Evolutionary conservation across 1,140 invertebrate species (phyloP).

Genomic region (Drosophila teissieri): DNA sequence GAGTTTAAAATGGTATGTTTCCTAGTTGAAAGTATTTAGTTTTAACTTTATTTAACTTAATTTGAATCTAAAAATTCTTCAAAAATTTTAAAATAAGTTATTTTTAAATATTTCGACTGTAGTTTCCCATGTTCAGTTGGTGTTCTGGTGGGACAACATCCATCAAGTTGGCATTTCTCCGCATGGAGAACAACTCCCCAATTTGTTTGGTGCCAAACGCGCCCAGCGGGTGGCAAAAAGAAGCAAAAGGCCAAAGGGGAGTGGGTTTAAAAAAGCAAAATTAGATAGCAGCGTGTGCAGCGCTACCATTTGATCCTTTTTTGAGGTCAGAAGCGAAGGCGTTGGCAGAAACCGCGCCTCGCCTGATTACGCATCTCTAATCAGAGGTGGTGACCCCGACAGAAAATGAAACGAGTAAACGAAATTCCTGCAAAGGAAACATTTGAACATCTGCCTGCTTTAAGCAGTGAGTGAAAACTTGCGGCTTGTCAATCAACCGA

Average conservation of each 20-base stretch:
- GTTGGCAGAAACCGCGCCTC: slow-evolving; percentile 15
- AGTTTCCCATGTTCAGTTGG: slow-evolving; percentile 28
- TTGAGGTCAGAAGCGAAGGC: slow-evolving; percentile 19
- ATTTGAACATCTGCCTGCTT: slow-evolving; percentile 29
- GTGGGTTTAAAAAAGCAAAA: slow-evolving; percentile 48
- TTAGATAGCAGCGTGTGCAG: slow-evolving; percentile 68
- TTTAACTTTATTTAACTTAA: no score
- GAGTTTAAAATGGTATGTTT: no score
- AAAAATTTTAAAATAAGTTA: no score
- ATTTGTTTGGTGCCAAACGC: slow-evolving; percentile 35
- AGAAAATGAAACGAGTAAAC: no score
- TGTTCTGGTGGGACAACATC: slow-evolving; percentile 23
- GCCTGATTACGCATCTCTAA: slow-evolving; percentile 80
- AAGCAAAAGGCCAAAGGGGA: slow-evolving; percentile 31
- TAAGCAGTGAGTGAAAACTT: slow-evolving; percentile 26
- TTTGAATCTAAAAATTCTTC: neutral
- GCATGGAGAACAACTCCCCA: slow-evolving; percentile 51
- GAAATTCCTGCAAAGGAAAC: neutral
- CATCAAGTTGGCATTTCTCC: slow-evolving; percentile 34
- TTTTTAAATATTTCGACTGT: slow-evolving; percentile 9
- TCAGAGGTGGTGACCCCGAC: slow-evolving; percentile 44
- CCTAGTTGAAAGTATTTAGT: neutral
- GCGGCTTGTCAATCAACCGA: slow-evolving; percentile 64
- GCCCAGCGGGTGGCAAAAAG: slow-evolving; percentile 40
- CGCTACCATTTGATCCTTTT: slow-evolving; percentile 73